Conservation (phyloP, 1,140 invertebrate species). For the Phortica variegata region DNA sequence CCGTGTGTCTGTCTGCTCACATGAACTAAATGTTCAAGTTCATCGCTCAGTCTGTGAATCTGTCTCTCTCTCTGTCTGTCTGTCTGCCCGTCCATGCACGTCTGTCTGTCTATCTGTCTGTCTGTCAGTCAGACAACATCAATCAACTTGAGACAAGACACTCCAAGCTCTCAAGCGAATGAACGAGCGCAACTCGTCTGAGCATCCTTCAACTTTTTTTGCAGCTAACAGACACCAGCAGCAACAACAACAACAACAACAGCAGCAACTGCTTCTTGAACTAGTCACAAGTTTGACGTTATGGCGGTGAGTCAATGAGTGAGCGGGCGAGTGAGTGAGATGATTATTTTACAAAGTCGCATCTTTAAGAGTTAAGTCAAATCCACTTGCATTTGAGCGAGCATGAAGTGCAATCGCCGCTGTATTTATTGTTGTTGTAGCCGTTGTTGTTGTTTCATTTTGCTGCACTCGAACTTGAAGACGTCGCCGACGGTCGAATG, state of each 20-base stretch:
- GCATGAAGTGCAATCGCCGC: not conserved
- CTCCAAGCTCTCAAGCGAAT: constrained; percentile 18
- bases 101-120: not conserved
- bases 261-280: not conserved
- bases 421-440: too few relatives aligned
- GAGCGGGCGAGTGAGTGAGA: too few relatives aligned
- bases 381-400: constrained; percentile 37
- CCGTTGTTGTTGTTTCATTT: not conserved
- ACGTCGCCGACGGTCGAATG: not conserved
- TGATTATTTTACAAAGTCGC: too few relatives aligned
- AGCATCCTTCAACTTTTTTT: constrained; percentile 30
- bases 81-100: constrained; percentile 2
- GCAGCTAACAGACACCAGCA: not conserved
- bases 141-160: constrained; percentile 43
- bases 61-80: not conserved
- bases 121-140: constrained; percentile 33
- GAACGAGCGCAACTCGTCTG: constrained; percentile 2
- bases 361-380: too few relatives aligned
- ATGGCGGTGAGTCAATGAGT: too few relatives aligned
- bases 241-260: not conserved
- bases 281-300: constrained; percentile 6
- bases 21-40: too few relatives aligned
- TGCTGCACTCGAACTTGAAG: not conserved
- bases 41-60: too few relatives aligned
- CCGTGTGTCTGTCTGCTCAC: too few relatives aligned